Evolutionary conservation across 2,113 vertebrate genomes (phyloP).

Genomic region (Oriolus oriolus): DNA sequence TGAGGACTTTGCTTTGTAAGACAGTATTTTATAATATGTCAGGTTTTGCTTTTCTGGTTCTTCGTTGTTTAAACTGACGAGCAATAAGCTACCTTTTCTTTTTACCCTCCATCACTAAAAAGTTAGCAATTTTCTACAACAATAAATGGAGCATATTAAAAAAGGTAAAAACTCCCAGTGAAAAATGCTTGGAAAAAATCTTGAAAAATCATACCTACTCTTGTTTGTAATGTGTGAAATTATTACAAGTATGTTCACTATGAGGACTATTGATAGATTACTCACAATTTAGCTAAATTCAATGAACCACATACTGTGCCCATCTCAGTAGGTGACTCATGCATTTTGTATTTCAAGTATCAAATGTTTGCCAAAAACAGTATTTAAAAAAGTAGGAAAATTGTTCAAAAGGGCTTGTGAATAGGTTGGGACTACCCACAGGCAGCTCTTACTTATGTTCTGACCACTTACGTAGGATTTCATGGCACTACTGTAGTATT

Average conservation of each 20-base stretch:
- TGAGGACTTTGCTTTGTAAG: conserved; percentile 12
- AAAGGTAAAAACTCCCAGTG: conserved; percentile 48
- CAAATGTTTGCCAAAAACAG: conserved; percentile 82
- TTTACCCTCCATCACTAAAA: not conserved
- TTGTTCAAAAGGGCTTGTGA: conserved; percentile 72
- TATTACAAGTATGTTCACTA: conserved; percentile 79
- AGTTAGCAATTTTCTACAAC: conserved; percentile 48
- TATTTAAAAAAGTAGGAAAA: conserved; percentile 79
- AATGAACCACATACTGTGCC: conserved; percentile 80
- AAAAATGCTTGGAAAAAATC: conserved; percentile 65
- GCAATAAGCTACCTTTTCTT: not conserved
- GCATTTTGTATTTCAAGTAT: conserved; percentile 82
- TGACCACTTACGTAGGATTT: conserved; percentile 75
- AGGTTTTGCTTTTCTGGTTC: not conserved
- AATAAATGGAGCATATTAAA: conserved; percentile 37
- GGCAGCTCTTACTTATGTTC: conserved; percentile 70
- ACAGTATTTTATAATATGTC: not conserved
- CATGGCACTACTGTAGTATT: conserved; percentile 17
- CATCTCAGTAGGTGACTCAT: conserved; percentile 78
- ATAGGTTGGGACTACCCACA: conserved; percentile 74
- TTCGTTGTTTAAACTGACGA: conserved; percentile 9
- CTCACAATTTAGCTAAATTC: conserved; percentile 83
- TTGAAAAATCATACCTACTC: conserved; percentile 76
- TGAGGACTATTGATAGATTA: conserved; percentile 77
- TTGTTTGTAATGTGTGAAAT: conserved; percentile 77